Base-by-base conservation (phyloP, 2,113 vertebrate species). In the Struthidea cinerea region DNA sequence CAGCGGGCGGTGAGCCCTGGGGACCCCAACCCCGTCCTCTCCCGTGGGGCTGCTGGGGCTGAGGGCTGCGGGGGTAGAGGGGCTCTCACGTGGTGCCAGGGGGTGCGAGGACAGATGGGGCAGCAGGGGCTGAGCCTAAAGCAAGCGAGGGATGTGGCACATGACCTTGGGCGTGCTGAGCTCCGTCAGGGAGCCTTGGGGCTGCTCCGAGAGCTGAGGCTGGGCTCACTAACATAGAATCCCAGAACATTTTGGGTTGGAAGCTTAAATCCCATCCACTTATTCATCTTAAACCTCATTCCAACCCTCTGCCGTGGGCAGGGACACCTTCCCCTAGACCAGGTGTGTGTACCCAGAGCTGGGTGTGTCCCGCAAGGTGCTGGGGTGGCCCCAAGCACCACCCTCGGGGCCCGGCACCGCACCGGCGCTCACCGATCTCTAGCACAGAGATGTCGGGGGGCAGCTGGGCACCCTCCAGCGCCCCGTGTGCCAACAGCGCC, bases 341-440 rank as follows among this genome's bases (percentile, higher is more conserved):
- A 13, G 7, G 26, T 1, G 3, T 13, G 19, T 6, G 56, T 63
- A 55, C 26, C n/a, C 30, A 23, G 37, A 33, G 41, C 74, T n/a
- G 37, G 35, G 7, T 12, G 22, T 5, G 4, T 8, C 53, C 78
- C 24, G 42, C 65, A 13, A 11, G 44, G 65, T 1, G 5, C 57
- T 6, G 3, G 9, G 35, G 30, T 55, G 19, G 32, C 52, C 9
- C 42, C 5, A 3, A 8, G 55, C 56, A 11, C 32, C 53, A 2
- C 8, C 26, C 39, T 60, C 1, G 0, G 24, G 28, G 69, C 92
- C 73, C 0, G 0, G 61, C 41, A 3, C 16, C 0, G 0, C 1
- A 0, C 9, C 0, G 0, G 44, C 1, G 0, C 98, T 97, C 55
- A 99, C 99, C 99, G 1, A 98, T 98, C 52, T 99, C 99, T 1